phyloP scores from a whole-genome alignment of 1,140 invertebrate species.

The Macrocentrus cingulum region DNA sequence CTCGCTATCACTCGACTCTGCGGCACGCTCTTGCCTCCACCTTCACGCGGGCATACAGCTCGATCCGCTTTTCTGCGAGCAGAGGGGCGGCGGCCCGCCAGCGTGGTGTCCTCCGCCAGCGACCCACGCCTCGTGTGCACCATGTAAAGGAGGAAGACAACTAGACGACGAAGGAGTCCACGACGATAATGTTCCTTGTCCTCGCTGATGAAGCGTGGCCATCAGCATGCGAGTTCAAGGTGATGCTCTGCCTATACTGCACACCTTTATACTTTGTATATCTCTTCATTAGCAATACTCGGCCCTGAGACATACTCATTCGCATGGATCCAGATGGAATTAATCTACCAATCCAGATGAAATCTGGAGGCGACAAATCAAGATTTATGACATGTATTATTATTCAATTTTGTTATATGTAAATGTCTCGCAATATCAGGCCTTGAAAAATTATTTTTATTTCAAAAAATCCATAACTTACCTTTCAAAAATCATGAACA shows the following conservation, averaged over 20 bases:
- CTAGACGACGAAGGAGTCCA: background rate
- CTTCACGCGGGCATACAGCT: conserved; percentile 2
- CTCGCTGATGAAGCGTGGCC: conserved; percentile 13
- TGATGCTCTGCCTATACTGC: background rate
- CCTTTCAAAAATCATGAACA: no score
- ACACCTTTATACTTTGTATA: background rate
- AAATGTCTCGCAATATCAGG: no score
- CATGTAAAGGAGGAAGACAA: background rate
- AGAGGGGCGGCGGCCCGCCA: conserved; percentile 2
- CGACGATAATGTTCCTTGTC: background rate
- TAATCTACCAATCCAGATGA: no score
- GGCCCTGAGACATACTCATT: background rate
- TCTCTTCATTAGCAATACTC: background rate
- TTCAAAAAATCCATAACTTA: no score
- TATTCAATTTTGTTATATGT: no score
- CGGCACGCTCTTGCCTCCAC: conserved; percentile 15
- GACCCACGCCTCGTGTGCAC: background rate
- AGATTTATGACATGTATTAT: no score
- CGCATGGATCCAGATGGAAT: no score
- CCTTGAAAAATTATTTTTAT: no score
- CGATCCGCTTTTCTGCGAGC: conserved; percentile 8
- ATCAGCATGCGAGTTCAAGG: conserved; percentile 14
- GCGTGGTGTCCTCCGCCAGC: conserved; percentile 5
- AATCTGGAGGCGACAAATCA: no score
- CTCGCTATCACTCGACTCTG: conserved; percentile 16